phyloP scores from a whole-genome alignment of 2,797 vertebrate species.

The Pampus argenteus region DNA sequence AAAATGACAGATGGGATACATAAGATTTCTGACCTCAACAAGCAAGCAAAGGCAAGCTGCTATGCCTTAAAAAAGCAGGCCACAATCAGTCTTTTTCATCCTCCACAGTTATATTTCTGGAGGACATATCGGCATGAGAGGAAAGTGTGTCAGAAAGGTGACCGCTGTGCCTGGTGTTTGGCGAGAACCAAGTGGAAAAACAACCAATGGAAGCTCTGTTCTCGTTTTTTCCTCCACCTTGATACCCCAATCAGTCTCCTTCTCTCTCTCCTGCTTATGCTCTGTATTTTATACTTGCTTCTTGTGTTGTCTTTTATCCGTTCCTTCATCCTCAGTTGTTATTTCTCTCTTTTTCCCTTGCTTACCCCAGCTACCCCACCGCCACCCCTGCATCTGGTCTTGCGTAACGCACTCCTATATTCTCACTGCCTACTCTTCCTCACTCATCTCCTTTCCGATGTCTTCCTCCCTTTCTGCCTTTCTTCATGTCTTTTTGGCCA shows the following conservation, averaged over 20 bases:
- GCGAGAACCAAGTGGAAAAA: constrained; percentile 24
- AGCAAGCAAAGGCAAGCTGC: constrained; percentile 40
- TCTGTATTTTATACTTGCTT: constrained; percentile 36
- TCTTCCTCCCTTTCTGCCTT: constrained; percentile 33
- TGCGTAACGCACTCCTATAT: constrained; percentile 17
- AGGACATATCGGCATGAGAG: constrained; percentile 51
- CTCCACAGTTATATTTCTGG: constrained; percentile 51
- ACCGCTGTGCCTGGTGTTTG: constrained; percentile 38
- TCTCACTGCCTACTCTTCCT: constrained; percentile 20
- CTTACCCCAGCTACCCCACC: constrained; percentile 2
- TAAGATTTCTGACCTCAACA: constrained; percentile 63
- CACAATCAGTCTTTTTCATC: constrained; percentile 61
- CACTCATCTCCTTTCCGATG: constrained; percentile 7
- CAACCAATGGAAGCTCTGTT: constrained; percentile 22
- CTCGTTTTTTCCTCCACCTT: constrained; percentile 41
- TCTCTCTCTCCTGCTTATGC: constrained; percentile 9
- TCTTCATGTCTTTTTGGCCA: constrained; percentile 73
- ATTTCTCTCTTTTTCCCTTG: constrained; percentile 39
- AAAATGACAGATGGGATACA: constrained; percentile 76
- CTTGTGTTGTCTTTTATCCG: constrained; percentile 40
- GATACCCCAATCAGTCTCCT: constrained; percentile 32
- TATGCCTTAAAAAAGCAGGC: constrained; percentile 54
- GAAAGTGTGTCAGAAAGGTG: constrained; percentile 63
- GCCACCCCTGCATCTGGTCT: constrained; percentile 7
- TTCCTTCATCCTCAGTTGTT: constrained; percentile 39